These are phyloP conservation scores for Gnathonemus echidnorhynchus DNA, from an alignment of 2,113 vertebrate species.

Conservation along the genomic window DNA sequence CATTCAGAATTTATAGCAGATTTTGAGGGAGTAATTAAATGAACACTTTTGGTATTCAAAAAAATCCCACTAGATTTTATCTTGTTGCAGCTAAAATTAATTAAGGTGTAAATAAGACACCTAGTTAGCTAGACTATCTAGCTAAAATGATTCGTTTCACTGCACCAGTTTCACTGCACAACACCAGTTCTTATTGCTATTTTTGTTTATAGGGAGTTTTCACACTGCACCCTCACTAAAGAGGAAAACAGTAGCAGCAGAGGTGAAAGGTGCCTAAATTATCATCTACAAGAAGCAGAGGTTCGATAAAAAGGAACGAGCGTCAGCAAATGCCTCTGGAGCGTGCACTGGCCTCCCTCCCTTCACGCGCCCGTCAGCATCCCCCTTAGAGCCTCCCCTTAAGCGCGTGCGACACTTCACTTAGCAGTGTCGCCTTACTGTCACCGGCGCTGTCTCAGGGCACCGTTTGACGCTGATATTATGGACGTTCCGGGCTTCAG, in stretches of 20 bases:
- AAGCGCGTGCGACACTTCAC: slow-evolving; percentile 3
- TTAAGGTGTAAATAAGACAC: not conserved
- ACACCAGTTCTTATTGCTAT: not conserved
- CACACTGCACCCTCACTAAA: not conserved
- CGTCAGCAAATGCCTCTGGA: not conserved
- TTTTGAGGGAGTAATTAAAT: not conserved
- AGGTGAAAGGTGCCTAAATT: not conserved
- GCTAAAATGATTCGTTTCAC: not conserved
- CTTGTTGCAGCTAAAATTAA: not conserved
- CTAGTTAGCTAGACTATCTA: not conserved
- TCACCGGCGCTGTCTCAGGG: not conserved
- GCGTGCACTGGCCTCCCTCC: not conserved
- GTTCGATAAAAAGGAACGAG: not conserved
- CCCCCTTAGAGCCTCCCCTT: not conserved
- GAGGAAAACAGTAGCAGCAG: not conserved
- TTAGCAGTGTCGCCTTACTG: slow-evolving; percentile 7
- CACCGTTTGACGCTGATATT: not conserved
- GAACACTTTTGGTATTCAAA: not conserved
- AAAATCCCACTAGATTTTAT: not conserved
- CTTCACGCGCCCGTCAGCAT: not conserved
- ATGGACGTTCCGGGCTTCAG: not conserved
- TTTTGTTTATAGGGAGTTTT: slow-evolving; percentile 6
- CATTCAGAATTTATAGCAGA: not conserved
- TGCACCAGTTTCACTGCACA: not conserved
- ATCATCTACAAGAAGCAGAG: not conserved